phyloP scores from a whole-genome alignment of 2,797 vertebrate species.

The Onychomys torridus region DNA sequence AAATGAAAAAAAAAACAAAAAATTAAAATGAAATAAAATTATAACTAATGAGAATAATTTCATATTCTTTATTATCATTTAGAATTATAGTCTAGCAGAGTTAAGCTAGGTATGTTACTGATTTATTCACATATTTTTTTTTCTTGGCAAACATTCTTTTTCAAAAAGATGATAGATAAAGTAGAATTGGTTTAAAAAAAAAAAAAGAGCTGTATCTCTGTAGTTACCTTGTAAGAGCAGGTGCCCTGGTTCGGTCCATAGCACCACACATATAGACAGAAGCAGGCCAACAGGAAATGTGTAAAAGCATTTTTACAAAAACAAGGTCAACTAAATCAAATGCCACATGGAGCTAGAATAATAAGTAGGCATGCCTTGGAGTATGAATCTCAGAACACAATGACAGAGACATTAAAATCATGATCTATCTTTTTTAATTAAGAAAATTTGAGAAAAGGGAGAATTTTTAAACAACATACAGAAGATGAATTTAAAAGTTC shows the following conservation, averaged over 20 bases:
- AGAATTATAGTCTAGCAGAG: background rate
- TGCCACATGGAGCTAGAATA: background rate
- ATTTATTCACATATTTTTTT: background rate
- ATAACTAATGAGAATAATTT: constrained; percentile 7
- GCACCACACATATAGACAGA: rapidly evolving
- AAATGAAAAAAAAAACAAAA: too few species aligned
- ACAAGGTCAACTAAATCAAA: background rate
- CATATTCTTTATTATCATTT: background rate
- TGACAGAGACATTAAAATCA: background rate
- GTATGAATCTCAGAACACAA: background rate
- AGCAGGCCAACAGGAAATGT: background rate
- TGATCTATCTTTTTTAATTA: background rate
- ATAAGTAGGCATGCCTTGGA: background rate
- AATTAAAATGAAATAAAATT: too few species aligned
- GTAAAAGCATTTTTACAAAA: background rate
- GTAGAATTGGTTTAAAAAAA: background rate
- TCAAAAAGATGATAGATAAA: background rate
- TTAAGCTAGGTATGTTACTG: background rate
- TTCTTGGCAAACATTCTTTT: background rate
- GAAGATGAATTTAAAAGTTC: constrained; percentile 21
- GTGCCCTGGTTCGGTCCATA: background rate
- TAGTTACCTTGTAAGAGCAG: background rate
- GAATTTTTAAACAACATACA: background rate
- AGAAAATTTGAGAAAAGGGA: background rate
- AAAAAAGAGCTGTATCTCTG: background rate